phyloP scores from a whole-genome alignment of 1,140 invertebrate species.

The Drosophila tani region DNA sequence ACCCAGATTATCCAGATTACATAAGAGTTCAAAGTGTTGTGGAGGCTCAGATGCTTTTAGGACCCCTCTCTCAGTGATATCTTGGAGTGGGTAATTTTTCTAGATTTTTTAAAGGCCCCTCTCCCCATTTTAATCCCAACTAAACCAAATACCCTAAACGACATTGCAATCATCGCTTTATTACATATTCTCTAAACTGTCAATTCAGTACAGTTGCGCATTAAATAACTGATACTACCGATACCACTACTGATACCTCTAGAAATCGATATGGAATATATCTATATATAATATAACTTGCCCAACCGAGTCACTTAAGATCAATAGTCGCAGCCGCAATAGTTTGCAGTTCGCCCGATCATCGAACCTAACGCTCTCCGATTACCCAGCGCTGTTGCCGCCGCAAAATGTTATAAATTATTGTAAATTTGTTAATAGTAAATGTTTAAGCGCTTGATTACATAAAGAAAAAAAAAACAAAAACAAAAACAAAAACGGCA shows the following conservation, averaged over 20 bases:
- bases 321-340: constrained; percentile 35
- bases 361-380: constrained; percentile 32
- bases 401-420: constrained; percentile 48
- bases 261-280: constrained; percentile 9
- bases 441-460: constrained; percentile 67
- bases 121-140: too few relatives aligned
- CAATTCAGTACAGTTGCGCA: constrained; percentile 26
- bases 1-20: too few relatives aligned
- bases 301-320: constrained; percentile 53
- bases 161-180: too few relatives aligned
- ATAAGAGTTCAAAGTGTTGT: too few relatives aligned
- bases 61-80: too few relatives aligned
- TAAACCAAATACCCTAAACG: too few relatives aligned
- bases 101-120: too few relatives aligned
- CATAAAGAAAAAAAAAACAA: constrained; percentile 28
- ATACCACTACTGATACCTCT: background rate
- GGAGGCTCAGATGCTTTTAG: too few relatives aligned
- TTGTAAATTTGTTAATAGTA: constrained; percentile 65
- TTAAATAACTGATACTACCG: background rate
- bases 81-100: too few relatives aligned
- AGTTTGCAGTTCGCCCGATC: constrained; percentile 15
- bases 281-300: constrained; percentile 15
- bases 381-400: constrained; percentile 21
- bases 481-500: background rate
- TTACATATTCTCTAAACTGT: too few relatives aligned